phyloP scores from a whole-genome alignment of 30 jellyfish, hydroid and myxozoan genomes.

The Clytia hemisphaerica region DNA sequence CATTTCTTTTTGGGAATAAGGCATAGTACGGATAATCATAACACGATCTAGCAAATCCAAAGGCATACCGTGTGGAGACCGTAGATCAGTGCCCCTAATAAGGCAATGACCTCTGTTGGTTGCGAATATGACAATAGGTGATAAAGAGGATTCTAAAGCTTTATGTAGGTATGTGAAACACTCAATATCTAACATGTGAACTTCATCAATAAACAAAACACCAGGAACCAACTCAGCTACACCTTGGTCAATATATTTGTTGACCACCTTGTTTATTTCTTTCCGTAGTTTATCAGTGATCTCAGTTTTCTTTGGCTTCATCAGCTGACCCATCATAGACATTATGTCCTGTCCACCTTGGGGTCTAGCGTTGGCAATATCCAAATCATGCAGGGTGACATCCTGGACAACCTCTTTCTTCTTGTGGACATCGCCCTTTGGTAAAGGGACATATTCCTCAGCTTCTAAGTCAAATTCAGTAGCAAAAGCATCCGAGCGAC shows the following conservation, averaged over 20 bases:
- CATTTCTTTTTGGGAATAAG: slow-evolving; percentile 77
- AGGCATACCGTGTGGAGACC: slow-evolving; percentile 96
- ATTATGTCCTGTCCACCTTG: slow-evolving; percentile 98
- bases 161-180: slow-evolving; percentile 89
- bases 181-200: slow-evolving; percentile 94
- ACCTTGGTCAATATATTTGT: slow-evolving; percentile 93
- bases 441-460: slow-evolving; percentile 95
- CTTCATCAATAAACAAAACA: slow-evolving; percentile 96
- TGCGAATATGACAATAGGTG: slow-evolving; percentile 96
- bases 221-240: slow-evolving; percentile 98
- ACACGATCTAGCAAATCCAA: slow-evolving; percentile 87
- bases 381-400: slow-evolving; percentile 94
- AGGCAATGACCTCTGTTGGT: slow-evolving; percentile 89
- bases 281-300: slow-evolving; percentile 70
- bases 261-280: slow-evolving; percentile 56
- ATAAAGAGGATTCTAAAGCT: slow-evolving; percentile 81
- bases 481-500: slow-evolving; percentile 96
- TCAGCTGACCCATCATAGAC: slow-evolving; percentile 94
- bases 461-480: slow-evolving; percentile 95
- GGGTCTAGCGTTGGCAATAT: slow-evolving; percentile 95
- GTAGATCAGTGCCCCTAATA: slow-evolving; percentile 93
- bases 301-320: slow-evolving; percentile 95
- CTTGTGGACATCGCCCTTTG: slow-evolving; percentile 96
- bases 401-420: slow-evolving; percentile 94
- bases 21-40: slow-evolving; percentile 88